A percentile compares a stretch with the other conserved stretches of the same genome.
phyloP scores from a whole-genome alignment of 1,140 invertebrate species.

The Papilio machaon region DNA sequence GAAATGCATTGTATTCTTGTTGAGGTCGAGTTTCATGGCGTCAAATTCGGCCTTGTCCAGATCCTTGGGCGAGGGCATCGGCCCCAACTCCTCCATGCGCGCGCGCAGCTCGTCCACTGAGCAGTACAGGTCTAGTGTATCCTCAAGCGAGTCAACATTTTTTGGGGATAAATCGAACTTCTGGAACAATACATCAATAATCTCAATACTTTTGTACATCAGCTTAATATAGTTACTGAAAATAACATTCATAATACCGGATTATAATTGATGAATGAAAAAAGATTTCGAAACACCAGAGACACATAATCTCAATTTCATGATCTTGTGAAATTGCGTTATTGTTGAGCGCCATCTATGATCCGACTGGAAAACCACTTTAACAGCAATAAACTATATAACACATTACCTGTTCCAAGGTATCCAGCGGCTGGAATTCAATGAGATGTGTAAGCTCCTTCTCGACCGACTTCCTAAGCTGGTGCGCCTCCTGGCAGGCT shows the following conservation, averaged over 20 bases:
- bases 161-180: conserved; percentile 76
- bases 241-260: background rate
- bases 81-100: conserved; percentile 77
- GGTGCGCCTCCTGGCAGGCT: conserved; percentile 84
- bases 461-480: conserved; percentile 83
- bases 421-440: conserved; percentile 76
- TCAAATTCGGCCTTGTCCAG: conserved; percentile 61
- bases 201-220: background rate
- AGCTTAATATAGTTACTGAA: background rate
- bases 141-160: conserved; percentile 78
- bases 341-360: background rate
- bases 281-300: background rate
- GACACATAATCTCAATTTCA: background rate
- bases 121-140: conserved; percentile 83
- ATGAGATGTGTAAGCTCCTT: conserved; percentile 84
- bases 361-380: background rate
- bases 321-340: background rate
- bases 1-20: conserved; percentile 79
- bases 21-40: conserved; percentile 65
- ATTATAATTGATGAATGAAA: too few relatives aligned
- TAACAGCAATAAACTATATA: background rate
- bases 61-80: conserved; percentile 53
- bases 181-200: conserved; percentile 53
- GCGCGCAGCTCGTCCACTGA: conserved; percentile 84
- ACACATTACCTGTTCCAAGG: conserved; percentile 67